Evolutionary conservation across 1,140 invertebrate species (phyloP).

Genomic region (Leptinotarsa defecta): DNA sequence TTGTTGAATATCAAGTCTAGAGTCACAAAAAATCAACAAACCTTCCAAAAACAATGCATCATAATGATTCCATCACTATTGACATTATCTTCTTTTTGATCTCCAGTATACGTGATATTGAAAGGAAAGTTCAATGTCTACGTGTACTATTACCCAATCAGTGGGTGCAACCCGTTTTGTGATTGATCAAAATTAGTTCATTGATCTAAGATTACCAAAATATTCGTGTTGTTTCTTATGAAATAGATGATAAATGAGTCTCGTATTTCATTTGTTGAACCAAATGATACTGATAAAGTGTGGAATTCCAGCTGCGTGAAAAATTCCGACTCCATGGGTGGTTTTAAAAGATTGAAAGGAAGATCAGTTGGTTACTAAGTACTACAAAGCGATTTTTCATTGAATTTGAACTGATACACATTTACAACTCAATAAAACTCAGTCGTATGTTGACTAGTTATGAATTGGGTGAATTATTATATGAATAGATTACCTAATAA

Average conservation of each 20-base stretch:
- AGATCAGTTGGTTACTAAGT: too few species aligned
- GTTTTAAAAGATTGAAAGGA: too few species aligned
- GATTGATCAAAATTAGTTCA: slow-evolving; percentile 17
- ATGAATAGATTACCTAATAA: too few species aligned
- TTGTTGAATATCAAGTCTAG: too few species aligned
- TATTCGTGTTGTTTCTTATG: slow-evolving; percentile 2
- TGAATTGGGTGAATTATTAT: too few species aligned
- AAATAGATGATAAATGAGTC: neutral
- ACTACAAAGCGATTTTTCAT: too few species aligned
- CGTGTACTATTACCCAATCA: neutral
- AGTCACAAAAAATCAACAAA: too few species aligned
- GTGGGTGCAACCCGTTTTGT: neutral
- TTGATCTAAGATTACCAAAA: slow-evolving; percentile 20
- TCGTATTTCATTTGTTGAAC: neutral
- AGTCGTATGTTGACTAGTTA: too few species aligned
- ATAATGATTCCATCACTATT: neutral
- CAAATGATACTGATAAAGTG: neutral
- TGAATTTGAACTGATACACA: too few species aligned
- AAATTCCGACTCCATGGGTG: too few species aligned
- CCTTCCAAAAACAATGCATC: too few species aligned
- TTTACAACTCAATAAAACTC: too few species aligned
- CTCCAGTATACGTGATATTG: neutral
- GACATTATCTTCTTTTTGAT: neutral
- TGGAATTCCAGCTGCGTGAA: neutral
- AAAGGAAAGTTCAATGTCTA: slow-evolving; percentile 24